Percentiles rank a stretch among this genome's conserved stretches.
phyloP scores from a whole-genome alignment of 1,140 invertebrate species.

The Holotrichia oblita region DNA sequence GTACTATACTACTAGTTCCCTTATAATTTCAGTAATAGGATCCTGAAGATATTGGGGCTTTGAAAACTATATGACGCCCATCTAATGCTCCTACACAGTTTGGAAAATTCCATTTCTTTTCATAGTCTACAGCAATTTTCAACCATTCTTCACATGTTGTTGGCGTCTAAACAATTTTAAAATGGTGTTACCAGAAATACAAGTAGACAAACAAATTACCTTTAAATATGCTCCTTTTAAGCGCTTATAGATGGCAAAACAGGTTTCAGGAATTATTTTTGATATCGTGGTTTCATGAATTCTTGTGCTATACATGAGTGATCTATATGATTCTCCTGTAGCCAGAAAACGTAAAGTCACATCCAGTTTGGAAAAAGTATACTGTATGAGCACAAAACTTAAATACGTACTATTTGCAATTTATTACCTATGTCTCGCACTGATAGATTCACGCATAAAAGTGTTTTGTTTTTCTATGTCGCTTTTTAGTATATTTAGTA shows the following conservation, averaged over 20 bases:
- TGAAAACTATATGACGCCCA: constrained; percentile 61
- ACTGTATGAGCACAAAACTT: constrained; percentile 8
- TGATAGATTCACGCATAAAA: constrained; percentile 25
- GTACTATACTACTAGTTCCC: constrained; percentile 45
- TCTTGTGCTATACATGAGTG: constrained; percentile 49
- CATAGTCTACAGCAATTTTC: constrained; percentile 52
- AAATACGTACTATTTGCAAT: constrained; percentile 7
- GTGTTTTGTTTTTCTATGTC: constrained; percentile 43
- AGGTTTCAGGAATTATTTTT: constrained; percentile 49
- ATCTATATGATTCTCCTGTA: constrained; percentile 50
- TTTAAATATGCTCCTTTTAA: constrained; percentile 37
- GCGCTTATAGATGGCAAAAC: constrained; percentile 17
- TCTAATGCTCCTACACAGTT: constrained; percentile 63
- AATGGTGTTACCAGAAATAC: constrained; percentile 9
- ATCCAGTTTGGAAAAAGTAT: constrained; percentile 42
- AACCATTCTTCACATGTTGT: constrained; percentile 44
- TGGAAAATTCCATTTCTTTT: constrained; percentile 58
- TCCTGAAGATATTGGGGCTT: constrained; percentile 55
- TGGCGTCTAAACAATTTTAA: constrained; percentile 12
- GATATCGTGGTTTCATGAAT: constrained; percentile 52
- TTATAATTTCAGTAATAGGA: constrained; percentile 51
- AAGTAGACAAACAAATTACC: constrained; percentile 21
- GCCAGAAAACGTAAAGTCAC: constrained; percentile 53
- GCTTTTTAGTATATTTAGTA: constrained; percentile 42
- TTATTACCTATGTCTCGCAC: constrained; percentile 32